Evolutionary conservation across 1,140 invertebrate genomes (phyloP), one percentile per base, ranked within the genome.

Genomic region (Drosophila lowei): DNA sequence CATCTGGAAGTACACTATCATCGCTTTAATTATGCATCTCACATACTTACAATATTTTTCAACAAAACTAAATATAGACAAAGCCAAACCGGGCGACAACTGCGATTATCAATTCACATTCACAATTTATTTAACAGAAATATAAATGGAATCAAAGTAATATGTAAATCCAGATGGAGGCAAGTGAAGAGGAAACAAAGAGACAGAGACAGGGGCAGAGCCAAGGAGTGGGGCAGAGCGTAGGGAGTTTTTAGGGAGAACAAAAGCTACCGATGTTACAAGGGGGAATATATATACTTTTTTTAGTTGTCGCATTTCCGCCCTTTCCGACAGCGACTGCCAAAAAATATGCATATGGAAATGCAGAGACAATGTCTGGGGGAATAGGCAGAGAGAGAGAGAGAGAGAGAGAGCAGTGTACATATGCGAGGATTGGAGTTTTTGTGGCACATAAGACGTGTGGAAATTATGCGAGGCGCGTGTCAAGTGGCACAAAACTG

Each of bases 291-390:
- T 13, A 38, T 38, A 38, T 70, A 71, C 47, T 47, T 68, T 74
- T 77, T 78, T 79, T 77, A 81, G 63, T 66, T 85, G 80, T 80
- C 81, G 83, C 80, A 85, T 86, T 85, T 85, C 80, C 80, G 80
- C 72, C 77, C 47, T 48, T 67, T 56, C 38, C 61, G 55, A 50
- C 47, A 34, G 76, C 41, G 54, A 77, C 81, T 85, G 72, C 80
- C 81, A 81, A 86, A 85, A 85, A 77, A 38, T 38, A 38, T 81
- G 77, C 81, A 85, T 77, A 77, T 79, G 79, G 57, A 72, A 76
- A 76, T 65, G 38, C 47, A 28, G 34, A 56, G 48, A 41, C 41
- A 56, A 47, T 15, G 54, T 38, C 28, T 41, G 15, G 34, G 13
- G 7, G n/a, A 38, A 18, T 16, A 4, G 11, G 6, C 8, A 2